Evolutionary conservation across 2,113 vertebrate species (phyloP).

Genomic region (Python bivittatus): DNA sequence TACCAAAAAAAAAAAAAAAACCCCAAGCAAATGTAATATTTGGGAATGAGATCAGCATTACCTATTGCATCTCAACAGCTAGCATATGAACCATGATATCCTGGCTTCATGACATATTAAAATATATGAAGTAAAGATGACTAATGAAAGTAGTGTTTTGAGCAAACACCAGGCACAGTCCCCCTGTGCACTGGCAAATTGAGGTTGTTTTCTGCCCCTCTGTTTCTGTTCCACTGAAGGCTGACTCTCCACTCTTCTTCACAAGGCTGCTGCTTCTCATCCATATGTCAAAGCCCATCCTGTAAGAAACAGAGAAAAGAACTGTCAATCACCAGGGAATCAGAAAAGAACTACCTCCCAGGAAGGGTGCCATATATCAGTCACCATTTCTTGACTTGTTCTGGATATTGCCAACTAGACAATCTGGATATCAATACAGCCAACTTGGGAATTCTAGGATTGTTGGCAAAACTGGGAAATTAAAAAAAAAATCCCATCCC

Average conservation of each 20-base stretch:
- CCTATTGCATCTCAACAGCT: neutral
- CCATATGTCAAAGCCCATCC: neutral
- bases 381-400: neutral
- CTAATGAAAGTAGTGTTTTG: neutral
- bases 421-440: neutral
- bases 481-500: neutral
- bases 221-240: neutral
- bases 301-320: constrained; percentile 13
- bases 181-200: neutral
- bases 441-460: neutral
- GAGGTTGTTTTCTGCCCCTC: neutral
- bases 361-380: neutral
- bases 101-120: neutral
- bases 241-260: neutral
- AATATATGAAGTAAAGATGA: neutral
- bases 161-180: neutral
- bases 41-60: neutral
- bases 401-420: neutral
- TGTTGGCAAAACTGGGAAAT: neutral
- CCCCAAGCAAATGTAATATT: neutral
- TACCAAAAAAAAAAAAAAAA: neutral
- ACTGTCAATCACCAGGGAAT: neutral
- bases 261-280: neutral
- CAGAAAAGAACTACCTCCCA: neutral
- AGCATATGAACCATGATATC: neutral